Percentiles rank a stretch among this genome's conserved stretches.
Evolutionary conservation across 2,888 invertebrate species (phyloP).

Genomic region (Acrobasis repandana): DNA sequence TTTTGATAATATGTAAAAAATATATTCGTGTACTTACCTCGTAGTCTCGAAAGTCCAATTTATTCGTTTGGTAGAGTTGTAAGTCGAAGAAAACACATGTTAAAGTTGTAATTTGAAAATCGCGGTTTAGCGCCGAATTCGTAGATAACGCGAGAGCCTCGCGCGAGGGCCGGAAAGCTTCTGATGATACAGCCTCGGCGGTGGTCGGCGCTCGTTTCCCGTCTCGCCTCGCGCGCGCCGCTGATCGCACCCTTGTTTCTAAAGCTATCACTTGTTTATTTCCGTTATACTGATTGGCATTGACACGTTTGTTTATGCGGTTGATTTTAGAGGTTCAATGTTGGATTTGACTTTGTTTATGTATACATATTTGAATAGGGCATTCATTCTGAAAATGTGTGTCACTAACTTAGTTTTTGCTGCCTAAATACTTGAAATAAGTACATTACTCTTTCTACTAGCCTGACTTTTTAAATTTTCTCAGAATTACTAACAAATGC

Average conservation of each 20-base stretch:
- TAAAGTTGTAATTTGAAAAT: conserved; percentile 5
- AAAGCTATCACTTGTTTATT: conserved; percentile 24
- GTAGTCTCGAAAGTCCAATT: not conserved
- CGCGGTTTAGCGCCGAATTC: conserved; percentile 11
- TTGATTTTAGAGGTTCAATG: conserved; percentile 4
- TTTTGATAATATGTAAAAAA: too few species aligned
- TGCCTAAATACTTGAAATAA: too few species aligned
- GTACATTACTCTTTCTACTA: too few species aligned
- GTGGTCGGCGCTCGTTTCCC: conserved; percentile 11
- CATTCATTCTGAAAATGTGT: too few species aligned
- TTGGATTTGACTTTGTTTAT: too few species aligned
- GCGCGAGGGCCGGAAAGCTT: conserved; percentile 30
- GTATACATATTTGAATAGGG: too few species aligned
- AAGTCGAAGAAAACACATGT: conserved; percentile 28
- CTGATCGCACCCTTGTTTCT: conserved; percentile 23
- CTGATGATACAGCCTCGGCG: conserved; percentile 18
- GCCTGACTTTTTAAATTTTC: too few species aligned
- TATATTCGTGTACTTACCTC: conserved; percentile 23
- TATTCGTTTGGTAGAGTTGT: not conserved
- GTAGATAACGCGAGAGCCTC: conserved; percentile 21
- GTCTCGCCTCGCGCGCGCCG: conserved; percentile 7
- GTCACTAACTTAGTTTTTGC: too few species aligned
- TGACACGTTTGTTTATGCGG: conserved; percentile 37
- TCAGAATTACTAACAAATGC: too few species aligned
- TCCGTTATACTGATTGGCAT: conserved; percentile 21